Evolutionary conservation across 2,797 vertebrate species (phyloP).

Genomic region (Myotis findleyi): DNA sequence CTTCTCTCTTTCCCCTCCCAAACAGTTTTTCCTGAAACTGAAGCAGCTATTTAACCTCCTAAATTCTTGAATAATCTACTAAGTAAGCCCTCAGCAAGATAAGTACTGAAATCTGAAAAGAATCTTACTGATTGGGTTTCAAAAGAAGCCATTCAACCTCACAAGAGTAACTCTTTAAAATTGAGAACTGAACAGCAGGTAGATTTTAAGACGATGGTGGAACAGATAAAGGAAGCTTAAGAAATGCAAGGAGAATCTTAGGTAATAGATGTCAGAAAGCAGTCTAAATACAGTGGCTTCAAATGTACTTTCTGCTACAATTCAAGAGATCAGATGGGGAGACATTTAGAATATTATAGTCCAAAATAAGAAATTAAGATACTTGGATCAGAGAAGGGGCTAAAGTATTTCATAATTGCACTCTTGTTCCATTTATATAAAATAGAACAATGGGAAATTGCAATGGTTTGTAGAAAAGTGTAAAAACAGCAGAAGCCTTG

Average conservation of each 20-base stretch:
- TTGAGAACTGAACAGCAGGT: conserved; percentile 73
- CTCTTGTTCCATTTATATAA: conserved; percentile 57
- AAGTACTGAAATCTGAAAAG: conserved; percentile 69
- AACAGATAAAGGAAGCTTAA: conserved; percentile 67
- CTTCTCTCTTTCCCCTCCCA: background rate
- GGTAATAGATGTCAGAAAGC: conserved; percentile 72
- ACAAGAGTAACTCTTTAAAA: conserved; percentile 73
- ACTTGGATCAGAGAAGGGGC: conserved; percentile 62
- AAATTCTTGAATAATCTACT: conserved; percentile 69
- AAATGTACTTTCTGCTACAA: conserved; percentile 54
- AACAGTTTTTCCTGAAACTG: conserved; percentile 37
- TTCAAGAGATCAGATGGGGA: conserved; percentile 73
- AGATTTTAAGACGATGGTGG: conserved; percentile 72
- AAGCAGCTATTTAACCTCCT: conserved; percentile 64
- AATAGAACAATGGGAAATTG: conserved; percentile 52
- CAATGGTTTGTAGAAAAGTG: background rate
- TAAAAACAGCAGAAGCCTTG: background rate
- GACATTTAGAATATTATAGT: conserved; percentile 71
- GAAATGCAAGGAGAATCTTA: conserved; percentile 72
- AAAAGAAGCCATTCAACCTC: conserved; percentile 65
- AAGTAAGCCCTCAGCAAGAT: conserved; percentile 58
- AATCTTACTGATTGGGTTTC: conserved; percentile 69
- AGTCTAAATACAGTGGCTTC: conserved; percentile 49
- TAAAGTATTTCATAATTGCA: conserved; percentile 60
- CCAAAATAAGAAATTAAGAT: conserved; percentile 75